Conservation (phyloP, 2,113 vertebrate genomes). For the Fregata magnificens region DNA sequence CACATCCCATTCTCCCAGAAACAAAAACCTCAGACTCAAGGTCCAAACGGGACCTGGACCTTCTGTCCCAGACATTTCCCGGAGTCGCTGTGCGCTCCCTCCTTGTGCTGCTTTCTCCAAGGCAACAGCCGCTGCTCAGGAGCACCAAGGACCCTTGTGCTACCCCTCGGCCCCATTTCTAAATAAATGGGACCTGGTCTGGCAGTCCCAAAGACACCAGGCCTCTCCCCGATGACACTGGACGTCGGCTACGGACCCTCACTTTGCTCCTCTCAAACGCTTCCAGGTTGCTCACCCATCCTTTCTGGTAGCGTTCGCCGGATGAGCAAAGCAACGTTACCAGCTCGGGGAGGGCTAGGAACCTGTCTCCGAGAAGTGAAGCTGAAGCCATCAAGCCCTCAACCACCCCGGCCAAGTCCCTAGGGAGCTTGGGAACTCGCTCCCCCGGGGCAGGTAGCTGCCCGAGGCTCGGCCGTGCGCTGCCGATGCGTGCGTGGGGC, state of each 20-base stretch:
- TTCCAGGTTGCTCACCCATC: neutral
- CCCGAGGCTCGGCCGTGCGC: rapidly evolving
- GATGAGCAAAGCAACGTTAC: neutral
- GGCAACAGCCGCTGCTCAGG: neutral
- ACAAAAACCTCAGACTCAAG: rapidly evolving
- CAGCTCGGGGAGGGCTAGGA: neutral
- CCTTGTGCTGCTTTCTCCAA: neutral
- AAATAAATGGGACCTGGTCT: neutral
- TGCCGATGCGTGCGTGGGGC: neutral
- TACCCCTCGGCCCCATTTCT: neutral
- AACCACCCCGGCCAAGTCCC: neutral
- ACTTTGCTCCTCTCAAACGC: rapidly evolving
- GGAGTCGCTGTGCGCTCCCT: rapidly evolving
- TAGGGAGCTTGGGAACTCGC: neutral
- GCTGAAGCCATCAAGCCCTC: neutral
- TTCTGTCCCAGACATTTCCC: neutral
- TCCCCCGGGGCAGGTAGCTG: rapidly evolving
- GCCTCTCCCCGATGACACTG: neutral
- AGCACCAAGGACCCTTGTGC: neutral
- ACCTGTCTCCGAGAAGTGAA: neutral
- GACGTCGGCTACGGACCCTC: rapidly evolving
- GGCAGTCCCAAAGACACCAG: neutral
- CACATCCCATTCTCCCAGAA: neutral
- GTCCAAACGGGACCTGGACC: neutral
- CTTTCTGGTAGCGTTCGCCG: neutral